Percentiles rank a stretch among this genome's conserved stretches.
Evolutionary conservation across 2,888 invertebrate species (phyloP).

Genomic region (Sarcophaga rosellei): DNA sequence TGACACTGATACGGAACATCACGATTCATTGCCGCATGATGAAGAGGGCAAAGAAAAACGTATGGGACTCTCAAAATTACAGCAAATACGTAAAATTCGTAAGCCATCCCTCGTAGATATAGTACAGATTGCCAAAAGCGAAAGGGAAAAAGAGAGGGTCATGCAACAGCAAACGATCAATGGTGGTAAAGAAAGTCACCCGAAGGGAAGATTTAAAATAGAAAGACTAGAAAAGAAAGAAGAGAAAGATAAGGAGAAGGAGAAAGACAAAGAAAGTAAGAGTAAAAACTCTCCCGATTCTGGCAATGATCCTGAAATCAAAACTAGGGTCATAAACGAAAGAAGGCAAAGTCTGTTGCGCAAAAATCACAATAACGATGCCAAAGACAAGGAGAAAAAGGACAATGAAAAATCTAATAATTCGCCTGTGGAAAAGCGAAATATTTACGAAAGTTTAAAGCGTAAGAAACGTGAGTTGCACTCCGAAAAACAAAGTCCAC

Average conservation of each 20-base stretch:
- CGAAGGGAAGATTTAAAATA: slow-evolving; percentile 76
- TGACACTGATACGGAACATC: slow-evolving; percentile 87
- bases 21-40: slow-evolving; percentile 87
- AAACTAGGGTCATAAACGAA: slow-evolving; percentile 78
- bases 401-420: slow-evolving; percentile 11
- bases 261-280: slow-evolving; percentile 42
- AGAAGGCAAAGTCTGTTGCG: slow-evolving; percentile 77
- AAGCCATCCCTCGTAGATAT: slow-evolving; percentile 80
- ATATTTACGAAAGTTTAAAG: slow-evolving; percentile 60
- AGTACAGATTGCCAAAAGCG: slow-evolving; percentile 77
- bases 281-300: slow-evolving; percentile 63
- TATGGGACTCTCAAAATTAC: slow-evolving; percentile 75
- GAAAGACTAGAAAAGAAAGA: slow-evolving; percentile 72
- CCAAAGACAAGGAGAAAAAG: slow-evolving; percentile 59
- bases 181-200: slow-evolving; percentile 73
- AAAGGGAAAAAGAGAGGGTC: slow-evolving; percentile 74
- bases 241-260: slow-evolving; percentile 68
- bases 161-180: slow-evolving; percentile 61
- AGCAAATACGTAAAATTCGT: slow-evolving; percentile 76
- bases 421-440: slow-evolving; percentile 33
- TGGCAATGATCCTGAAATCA: slow-evolving; percentile 78
- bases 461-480: slow-evolving; percentile 49
- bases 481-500: slow-evolving; percentile 12
- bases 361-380: slow-evolving; percentile 73
- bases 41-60: slow-evolving; percentile 77